phyloP scores from a whole-genome alignment of 2,797 vertebrate genomes.

The Coregonus suidteri region DNA sequence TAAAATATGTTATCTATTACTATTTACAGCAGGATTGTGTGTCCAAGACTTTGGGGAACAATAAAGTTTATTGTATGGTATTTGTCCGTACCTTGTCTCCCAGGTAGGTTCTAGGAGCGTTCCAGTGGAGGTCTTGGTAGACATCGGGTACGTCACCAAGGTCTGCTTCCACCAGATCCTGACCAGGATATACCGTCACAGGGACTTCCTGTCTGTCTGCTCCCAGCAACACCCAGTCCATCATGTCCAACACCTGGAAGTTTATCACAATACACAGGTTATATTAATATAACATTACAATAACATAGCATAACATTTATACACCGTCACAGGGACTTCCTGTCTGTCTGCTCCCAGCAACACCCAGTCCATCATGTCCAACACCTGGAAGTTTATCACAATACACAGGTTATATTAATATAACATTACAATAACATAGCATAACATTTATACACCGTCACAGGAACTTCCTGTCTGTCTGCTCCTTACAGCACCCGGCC shows the following conservation, averaged over 20 bases:
- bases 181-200: constrained; percentile 58
- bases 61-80: background rate
- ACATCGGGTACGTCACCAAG: constrained; percentile 82
- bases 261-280: background rate
- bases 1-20: too few relatives aligned
- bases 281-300: background rate
- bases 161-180: constrained; percentile 81
- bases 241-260: constrained; percentile 84
- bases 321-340: background rate
- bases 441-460: background rate
- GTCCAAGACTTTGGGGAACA: too few relatives aligned
- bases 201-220: constrained; percentile 85
- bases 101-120: constrained; percentile 85
- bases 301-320: background rate
- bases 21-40: too few relatives aligned
- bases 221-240: constrained; percentile 84
- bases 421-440: background rate
- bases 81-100: constrained; percentile 82
- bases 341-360: too few relatives aligned
- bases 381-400: background rate
- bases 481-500: too few relatives aligned
- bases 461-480: background rate
- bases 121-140: constrained; percentile 92
- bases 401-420: background rate
- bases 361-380: background rate